Evolutionary conservation across 2,797 vertebrate species (phyloP).

Genomic region (Brotula barbata): DNA sequence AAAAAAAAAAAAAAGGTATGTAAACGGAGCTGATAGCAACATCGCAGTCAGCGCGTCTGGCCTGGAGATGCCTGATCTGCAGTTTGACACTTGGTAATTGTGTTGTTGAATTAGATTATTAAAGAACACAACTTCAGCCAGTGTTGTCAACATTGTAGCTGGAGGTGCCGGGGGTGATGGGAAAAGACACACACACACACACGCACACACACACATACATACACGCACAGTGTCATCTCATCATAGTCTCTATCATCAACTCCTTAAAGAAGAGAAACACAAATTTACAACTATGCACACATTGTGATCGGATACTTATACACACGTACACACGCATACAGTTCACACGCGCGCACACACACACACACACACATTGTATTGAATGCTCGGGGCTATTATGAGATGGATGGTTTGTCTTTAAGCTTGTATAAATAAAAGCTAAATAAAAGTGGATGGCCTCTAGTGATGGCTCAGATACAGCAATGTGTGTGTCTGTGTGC

Average conservation of each 20-base stretch:
- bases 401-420: slow-evolving; percentile 76
- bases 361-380: slow-evolving; percentile 55
- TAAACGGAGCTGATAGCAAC: slow-evolving; percentile 13
- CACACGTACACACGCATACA: slow-evolving; percentile 24
- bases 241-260: neutral
- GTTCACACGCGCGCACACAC: slow-evolving; percentile 14
- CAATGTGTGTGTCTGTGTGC: slow-evolving; percentile 4
- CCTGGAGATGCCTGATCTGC: slow-evolving; percentile 36
- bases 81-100: slow-evolving; percentile 73
- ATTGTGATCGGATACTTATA: slow-evolving; percentile 44
- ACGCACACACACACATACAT: slow-evolving; percentile 27
- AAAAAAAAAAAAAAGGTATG: slow-evolving; percentile 3
- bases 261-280: slow-evolving; percentile 24
- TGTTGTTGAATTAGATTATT: slow-evolving; percentile 76
- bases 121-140: slow-evolving; percentile 68
- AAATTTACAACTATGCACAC: slow-evolving; percentile 56
- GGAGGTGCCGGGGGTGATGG: slow-evolving; percentile 62
- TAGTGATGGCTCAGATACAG: slow-evolving; percentile 60
- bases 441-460: slow-evolving; percentile 74
- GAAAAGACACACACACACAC: slow-evolving; percentile 23
- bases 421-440: slow-evolving; percentile 77
- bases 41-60: slow-evolving; percentile 38
- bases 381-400: slow-evolving; percentile 64
- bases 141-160: slow-evolving; percentile 55
- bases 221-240: slow-evolving; percentile 47